These are phyloP conservation scores for Diorhabda elongata DNA, from an alignment of 1,140 invertebrate genomes.

Conservation along the genomic window DNA sequence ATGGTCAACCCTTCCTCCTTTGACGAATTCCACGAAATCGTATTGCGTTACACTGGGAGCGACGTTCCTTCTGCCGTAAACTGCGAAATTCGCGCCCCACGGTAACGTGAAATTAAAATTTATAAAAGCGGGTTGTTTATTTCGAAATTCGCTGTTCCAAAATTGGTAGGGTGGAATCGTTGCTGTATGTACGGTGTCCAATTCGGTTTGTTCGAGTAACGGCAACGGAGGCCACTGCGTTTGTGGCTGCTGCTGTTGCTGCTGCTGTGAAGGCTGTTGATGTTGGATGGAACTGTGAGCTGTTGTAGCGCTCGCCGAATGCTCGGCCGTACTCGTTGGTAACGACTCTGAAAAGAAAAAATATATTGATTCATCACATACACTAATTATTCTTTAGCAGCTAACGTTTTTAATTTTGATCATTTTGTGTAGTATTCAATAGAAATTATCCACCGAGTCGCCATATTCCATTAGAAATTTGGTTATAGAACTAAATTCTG, in stretches of 20 bases:
- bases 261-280: constrained; percentile 54
- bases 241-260: constrained; percentile 62
- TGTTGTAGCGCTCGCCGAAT: constrained; percentile 52
- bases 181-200: constrained; percentile 74
- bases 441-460: too few relatives aligned
- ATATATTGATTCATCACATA: neutral
- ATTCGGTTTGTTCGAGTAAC: constrained; percentile 73
- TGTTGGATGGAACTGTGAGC: constrained; percentile 39
- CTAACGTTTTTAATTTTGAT: too few relatives aligned
- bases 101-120: constrained; percentile 86
- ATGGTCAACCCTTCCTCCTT: constrained; percentile 74
- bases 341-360: constrained; percentile 56
- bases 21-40: constrained; percentile 90
- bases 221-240: constrained; percentile 72
- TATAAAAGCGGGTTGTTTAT: constrained; percentile 83
- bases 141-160: constrained; percentile 86
- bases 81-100: constrained; percentile 86
- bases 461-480: too few relatives aligned
- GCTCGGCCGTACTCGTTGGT: constrained; percentile 65
- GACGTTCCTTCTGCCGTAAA: constrained; percentile 87
- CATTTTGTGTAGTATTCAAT: too few relatives aligned
- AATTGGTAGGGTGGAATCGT: constrained; percentile 84
- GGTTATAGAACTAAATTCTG: too few relatives aligned
- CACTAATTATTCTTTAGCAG: too few relatives aligned
- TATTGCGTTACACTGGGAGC: constrained; percentile 92